Base-by-base conservation (phyloP, 2,888 invertebrate genomes). In the Apotomis betuletana region DNA sequence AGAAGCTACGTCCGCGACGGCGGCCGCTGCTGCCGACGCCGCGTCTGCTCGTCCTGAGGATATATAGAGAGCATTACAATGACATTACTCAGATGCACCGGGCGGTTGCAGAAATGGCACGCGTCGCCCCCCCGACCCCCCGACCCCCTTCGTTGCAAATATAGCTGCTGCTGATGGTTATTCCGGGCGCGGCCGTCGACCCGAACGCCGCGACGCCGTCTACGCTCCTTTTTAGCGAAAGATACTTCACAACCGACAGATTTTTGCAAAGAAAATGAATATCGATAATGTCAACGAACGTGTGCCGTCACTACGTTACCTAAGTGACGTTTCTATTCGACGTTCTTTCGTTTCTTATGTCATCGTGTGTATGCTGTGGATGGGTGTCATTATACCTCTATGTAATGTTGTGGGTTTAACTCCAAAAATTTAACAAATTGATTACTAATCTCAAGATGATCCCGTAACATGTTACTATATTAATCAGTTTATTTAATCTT, bases 71-170 rank as follows among this genome's bases (percentile, higher is more conserved):
- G 87, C 91, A 92, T 92, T 92, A 91, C 91, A 92, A 91, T 91
- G 91, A 85, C 90, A 93, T 93, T 93, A 92, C 90, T 93, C 92
- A 92, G 91, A 92, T 92, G 92, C 92, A 92, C 91, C 88, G 92
- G 90, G 89, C 91, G 87, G 82, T 90, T 91, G 92, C 92, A 92
- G 90, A 92, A 92, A 92, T 92, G 92, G 92, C 92, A 91, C 92
- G 92, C 91, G 88, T 84, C 83, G 87, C 79, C 74, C 64, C 73
- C 75, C 74, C 81, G 83, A 89, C 85, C 74, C 64, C 73, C 75
- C 74, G 81, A 83, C 89, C 85, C 89, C 85, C 86, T 80, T 81
- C 87, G 90, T 90, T 89, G 92, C 92, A 91, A 92, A 92, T 91
- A 90, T 92, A 92, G 90, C 90, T 90, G 91, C 85, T 92, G 91